Base-by-base conservation (phyloP, 2,888 invertebrate species). In the Cerastoderma edule region DNA sequence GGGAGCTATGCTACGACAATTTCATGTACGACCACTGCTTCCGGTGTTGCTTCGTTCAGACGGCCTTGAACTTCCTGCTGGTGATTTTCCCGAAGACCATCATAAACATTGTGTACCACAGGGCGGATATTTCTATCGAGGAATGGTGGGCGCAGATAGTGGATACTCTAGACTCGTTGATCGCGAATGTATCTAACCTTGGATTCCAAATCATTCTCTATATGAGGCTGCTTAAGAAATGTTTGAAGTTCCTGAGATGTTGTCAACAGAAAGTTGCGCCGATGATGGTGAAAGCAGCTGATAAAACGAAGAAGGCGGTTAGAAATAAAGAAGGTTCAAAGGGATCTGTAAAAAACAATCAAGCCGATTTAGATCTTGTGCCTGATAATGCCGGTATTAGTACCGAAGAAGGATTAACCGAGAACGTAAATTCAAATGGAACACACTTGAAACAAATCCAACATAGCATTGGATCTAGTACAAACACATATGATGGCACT, bases 11-110 rank as follows among this genome's bases (percentile, higher is more conserved):
- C 35, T 70, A 68, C 30, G 67, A 80, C 22, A 67, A 73, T 54
- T 80, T 66, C 30, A 80, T 80, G 80, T 75, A 73, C 28, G 70
- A 71, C 16, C 46, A 71, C 27, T 80, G 73, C 53, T 80, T 80
- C 48, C 70, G 73, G 44, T 80, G 65, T 46, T 67, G 70, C 13
- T 80, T 76, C 30, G 56, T 60, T 2, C 46, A 73, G 1, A 73
- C 71, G 1, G 27, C 70, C 1, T 54, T 73, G 27, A 71, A 73
- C 10, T 80, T 76, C 39, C 27, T 53, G 2, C 19, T 76, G n/a
- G 73, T 73, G 0, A 67, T 80, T 19, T 22, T 76, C 24, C 80
- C 80, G 2, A 80, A 80, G 30, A 76, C 80, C 24, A 27, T 80
- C n/a, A 22, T 76, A n/a, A 67, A 73, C 24, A 70, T 80, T 27